Conservation (phyloP, 2,888 invertebrate genomes). For the Aelia acuminata region DNA sequence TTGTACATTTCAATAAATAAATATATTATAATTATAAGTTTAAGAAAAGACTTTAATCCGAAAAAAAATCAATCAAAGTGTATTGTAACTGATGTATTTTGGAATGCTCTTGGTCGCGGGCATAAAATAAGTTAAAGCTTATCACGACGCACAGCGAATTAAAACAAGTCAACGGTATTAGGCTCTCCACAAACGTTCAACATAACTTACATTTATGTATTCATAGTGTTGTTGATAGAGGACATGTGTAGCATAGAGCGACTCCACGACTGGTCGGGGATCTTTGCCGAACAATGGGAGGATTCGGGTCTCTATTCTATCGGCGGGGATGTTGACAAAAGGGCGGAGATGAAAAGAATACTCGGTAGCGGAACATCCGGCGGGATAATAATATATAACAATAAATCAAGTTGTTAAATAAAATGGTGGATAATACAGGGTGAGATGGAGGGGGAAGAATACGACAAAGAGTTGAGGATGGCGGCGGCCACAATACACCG, state of each 20-base stretch:
- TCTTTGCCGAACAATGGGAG: constrained; percentile 17
- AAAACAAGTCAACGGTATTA: not conserved
- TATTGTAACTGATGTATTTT: too few relatives aligned
- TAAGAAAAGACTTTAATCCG: too few relatives aligned
- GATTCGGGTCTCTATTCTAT: not conserved
- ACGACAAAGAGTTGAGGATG: constrained; percentile 47
- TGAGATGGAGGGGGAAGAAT: not conserved
- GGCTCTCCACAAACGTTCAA: too few relatives aligned
- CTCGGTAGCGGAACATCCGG: constrained; percentile 55
- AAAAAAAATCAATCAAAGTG: too few relatives aligned
- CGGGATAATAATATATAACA: constrained; percentile 45
- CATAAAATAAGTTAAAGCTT: too few relatives aligned
- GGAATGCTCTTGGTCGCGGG: too few relatives aligned
- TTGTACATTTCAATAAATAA: too few relatives aligned
- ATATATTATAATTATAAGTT: too few relatives aligned
- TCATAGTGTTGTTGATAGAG: not conserved
- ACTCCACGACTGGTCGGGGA: not conserved
- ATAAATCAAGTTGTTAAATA: constrained; percentile 59
- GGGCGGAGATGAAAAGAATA: constrained; percentile 27
- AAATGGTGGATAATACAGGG: constrained; percentile 58
- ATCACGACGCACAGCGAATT: too few relatives aligned
- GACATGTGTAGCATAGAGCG: not conserved
- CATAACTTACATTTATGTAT: constrained; percentile 13
- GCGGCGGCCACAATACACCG: constrained; percentile 57
- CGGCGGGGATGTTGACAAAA: constrained; percentile 22